Conservation (phyloP, 2,797 vertebrate species). For the Heteromormyrus szaboi region DNA sequence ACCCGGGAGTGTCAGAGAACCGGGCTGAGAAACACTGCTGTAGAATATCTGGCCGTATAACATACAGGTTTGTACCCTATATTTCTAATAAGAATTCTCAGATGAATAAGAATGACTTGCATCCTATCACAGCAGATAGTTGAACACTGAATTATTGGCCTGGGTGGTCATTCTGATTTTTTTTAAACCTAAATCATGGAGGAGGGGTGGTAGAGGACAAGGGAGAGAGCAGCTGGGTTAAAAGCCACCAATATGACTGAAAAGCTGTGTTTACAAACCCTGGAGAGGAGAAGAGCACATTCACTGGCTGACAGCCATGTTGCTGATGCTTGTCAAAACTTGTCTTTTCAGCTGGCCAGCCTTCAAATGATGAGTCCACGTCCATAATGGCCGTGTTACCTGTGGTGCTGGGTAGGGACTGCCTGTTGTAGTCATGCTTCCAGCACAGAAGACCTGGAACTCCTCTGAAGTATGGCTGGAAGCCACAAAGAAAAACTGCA, state of each 20-base stretch:
- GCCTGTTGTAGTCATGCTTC: background rate
- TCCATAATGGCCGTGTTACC: background rate
- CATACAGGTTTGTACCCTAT: background rate
- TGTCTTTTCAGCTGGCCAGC: background rate
- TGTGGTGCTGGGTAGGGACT: background rate
- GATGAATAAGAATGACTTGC: background rate
- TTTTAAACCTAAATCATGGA: background rate
- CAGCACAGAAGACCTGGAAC: slow-evolving; percentile 29
- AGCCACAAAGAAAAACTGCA: slow-evolving; percentile 56
- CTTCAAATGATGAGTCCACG: background rate
- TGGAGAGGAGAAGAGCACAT: background rate
- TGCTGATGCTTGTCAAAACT: background rate
- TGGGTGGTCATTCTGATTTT: background rate
- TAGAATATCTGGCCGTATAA: background rate
- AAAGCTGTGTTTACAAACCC: background rate
- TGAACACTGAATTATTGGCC: background rate
- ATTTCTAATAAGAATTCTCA: background rate
- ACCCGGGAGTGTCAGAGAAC: too few relatives aligned
- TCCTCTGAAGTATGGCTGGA: slow-evolving; percentile 45
- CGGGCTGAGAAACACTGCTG: background rate
- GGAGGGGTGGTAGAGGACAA: background rate
- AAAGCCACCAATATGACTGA: background rate
- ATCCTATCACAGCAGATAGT: background rate
- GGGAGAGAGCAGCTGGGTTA: background rate
- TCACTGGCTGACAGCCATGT: background rate